A percentile compares a stretch with the other conserved stretches of the same genome.
Conservation (phyloP, 2,797 vertebrate genomes). For the Xenopus petersii region DNA sequence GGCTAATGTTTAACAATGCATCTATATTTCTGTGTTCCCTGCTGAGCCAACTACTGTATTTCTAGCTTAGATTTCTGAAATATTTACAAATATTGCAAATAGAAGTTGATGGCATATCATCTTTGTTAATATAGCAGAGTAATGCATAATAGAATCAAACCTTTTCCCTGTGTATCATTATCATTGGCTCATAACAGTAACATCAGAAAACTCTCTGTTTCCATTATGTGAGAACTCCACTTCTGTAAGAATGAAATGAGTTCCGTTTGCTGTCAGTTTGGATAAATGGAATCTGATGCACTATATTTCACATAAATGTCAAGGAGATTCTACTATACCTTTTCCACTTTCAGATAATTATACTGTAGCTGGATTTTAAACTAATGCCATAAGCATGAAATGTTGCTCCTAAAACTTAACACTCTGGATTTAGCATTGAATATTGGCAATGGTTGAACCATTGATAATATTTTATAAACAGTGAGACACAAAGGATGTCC, state of each 20-base stretch:
- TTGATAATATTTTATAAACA: too few relatives aligned
- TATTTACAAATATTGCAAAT: too few relatives aligned
- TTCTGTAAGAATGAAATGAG: constrained; percentile 28
- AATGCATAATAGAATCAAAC: too few relatives aligned
- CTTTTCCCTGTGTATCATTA: too few relatives aligned
- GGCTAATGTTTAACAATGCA: too few relatives aligned
- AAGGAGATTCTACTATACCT: constrained; percentile 23
- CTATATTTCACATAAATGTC: constrained; percentile 40
- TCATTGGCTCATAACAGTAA: not conserved
- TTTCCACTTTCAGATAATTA: constrained; percentile 40
- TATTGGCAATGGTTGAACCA: not conserved
- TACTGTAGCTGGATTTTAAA: constrained; percentile 34
- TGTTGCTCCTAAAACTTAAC: constrained; percentile 29
- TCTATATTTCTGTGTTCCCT: too few relatives aligned
- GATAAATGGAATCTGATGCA: constrained; percentile 36
- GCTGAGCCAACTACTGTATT: too few relatives aligned
- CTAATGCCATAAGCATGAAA: constrained; percentile 38
- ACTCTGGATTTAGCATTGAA: constrained; percentile 38
- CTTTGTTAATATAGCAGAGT: too few relatives aligned
- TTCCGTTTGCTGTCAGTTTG: constrained; percentile 26
- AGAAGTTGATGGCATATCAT: too few relatives aligned
- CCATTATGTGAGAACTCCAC: constrained; percentile 26
- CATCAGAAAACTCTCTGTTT: constrained; percentile 3
- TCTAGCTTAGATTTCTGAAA: too few relatives aligned
- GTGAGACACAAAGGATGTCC: too few relatives aligned